Evolutionary conservation across 2,888 invertebrate species (phyloP).

Genomic region (Esperia sulphurella): DNA sequence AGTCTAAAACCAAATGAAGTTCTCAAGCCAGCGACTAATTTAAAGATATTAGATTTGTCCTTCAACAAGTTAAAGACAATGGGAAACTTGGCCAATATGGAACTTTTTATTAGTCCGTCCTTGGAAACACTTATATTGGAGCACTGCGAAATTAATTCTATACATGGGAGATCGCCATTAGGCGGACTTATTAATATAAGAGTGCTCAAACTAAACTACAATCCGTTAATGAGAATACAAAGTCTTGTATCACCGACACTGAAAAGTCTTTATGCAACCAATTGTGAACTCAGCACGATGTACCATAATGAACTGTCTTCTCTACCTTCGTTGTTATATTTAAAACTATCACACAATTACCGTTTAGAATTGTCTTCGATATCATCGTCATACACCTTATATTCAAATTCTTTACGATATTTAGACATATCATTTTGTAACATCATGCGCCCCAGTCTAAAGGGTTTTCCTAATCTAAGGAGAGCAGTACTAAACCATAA

Average conservation of each 20-base stretch:
- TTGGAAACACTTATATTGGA: constrained; percentile 80
- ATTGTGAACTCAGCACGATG: constrained; percentile 75
- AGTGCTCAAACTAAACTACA: constrained; percentile 73
- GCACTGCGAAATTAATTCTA: constrained; percentile 79
- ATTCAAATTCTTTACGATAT: constrained; percentile 72
- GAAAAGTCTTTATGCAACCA: constrained; percentile 77
- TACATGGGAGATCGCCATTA: constrained; percentile 71
- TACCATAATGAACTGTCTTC: constrained; percentile 75
- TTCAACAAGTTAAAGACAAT: constrained; percentile 80
- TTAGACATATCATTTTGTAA: constrained; percentile 82
- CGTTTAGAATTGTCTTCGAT: constrained; percentile 67
- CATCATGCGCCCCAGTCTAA: constrained; percentile 78
- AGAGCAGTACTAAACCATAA: constrained; percentile 81
- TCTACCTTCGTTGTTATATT: constrained; percentile 77
- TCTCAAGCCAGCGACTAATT: constrained; percentile 62
- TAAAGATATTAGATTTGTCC: constrained; percentile 82
- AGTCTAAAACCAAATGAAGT: constrained; percentile 76
- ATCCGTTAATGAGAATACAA: constrained; percentile 68
- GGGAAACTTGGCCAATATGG: constrained; percentile 63
- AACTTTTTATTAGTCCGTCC: constrained; percentile 78
- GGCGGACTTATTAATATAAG: constrained; percentile 73
- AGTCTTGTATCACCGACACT: constrained; percentile 72
- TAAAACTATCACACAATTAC: constrained; percentile 82
- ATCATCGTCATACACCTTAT: constrained; percentile 48
- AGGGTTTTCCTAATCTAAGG: constrained; percentile 80